Base-by-base conservation (phyloP, 1,140 invertebrate genomes). In the Trichomalopsis sarcophagae region DNA sequence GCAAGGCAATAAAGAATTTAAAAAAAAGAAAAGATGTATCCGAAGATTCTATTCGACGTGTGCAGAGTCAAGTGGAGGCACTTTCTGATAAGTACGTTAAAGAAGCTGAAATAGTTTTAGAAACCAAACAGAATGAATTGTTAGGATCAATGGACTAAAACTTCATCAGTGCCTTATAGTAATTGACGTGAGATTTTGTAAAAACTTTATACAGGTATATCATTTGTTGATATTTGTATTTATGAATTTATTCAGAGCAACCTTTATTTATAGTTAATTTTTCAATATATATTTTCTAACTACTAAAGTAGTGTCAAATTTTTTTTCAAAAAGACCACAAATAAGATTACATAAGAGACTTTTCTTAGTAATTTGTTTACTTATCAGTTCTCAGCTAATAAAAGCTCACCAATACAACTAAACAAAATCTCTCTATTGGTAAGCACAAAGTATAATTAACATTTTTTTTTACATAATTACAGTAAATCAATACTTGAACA, bases 41-140 rank as follows among this genome's bases (percentile, higher is more conserved):
- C 2, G 93, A 95, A 89, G 97, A 98, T 91, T 88, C 96, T 62
- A 87, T 94, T 5, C 94, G 94, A 88, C 95, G 93, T 92, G 94
- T 95, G 11, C 95, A 96, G 87, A 94, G 95, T 84, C 96, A 97
- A 92, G 93, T 97, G 68, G 94, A 93, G 71, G 93, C 94, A 50
- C 89, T 97, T 80, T 95, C 95, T 88, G 95, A 96, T 85, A 92
- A 94, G 75, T 97, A 95, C 90, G 92, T 96, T 62, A 88, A 88
- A 33, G 93, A 96, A 91, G 96, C 96, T 27, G 96, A 97, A 90
- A 94, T 94, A 88, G 91, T 97, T 30, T 93, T 96, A 86, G 92
- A 95, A 89, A 90, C 90, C 2, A 97, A 97, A 89, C 94, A 96
- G 89, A 95, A 94, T 89, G 97, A 97, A 94, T 92, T 97, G n/a